phyloP scores from a whole-genome alignment of 1,140 invertebrate genomes.

The Thrips palmi region DNA sequence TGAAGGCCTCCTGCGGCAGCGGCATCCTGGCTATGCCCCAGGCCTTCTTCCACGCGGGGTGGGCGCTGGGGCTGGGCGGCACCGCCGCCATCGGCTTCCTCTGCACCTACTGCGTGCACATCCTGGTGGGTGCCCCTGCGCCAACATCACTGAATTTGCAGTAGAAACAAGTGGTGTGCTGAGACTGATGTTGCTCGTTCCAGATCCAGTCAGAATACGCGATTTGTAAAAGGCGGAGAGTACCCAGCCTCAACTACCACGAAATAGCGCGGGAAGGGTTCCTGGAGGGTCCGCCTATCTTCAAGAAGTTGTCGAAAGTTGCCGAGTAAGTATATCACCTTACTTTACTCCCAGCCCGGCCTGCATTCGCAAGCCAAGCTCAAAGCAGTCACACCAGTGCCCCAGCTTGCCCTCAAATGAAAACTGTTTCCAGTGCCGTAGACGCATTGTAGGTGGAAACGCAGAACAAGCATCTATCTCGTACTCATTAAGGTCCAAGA shows the following conservation, averaged over 20 bases:
- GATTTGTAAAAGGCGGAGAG: slow-evolving; percentile 42
- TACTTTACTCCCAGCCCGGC: not conserved
- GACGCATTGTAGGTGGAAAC: not conserved
- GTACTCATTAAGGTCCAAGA: too few relatives aligned
- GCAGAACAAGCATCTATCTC: too few relatives aligned
- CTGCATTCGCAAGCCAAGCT: not conserved
- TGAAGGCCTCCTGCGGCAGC: slow-evolving; percentile 77
- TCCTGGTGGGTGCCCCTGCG: slow-evolving; percentile 69
- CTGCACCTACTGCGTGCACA: slow-evolving; percentile 72
- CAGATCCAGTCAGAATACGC: slow-evolving; percentile 42
- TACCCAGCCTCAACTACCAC: slow-evolving; percentile 50
- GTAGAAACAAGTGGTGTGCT: too few relatives aligned
- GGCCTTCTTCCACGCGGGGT: slow-evolving; percentile 63
- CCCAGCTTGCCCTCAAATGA: too few relatives aligned
- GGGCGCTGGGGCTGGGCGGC: slow-evolving; percentile 52
- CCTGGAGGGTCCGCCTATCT: slow-evolving; percentile 36
- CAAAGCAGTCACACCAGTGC: too few relatives aligned
- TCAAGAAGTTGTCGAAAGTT: slow-evolving; percentile 25
- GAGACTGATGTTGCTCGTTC: too few relatives aligned
- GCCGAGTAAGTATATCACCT: slow-evolving; percentile 31
- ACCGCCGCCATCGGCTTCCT: slow-evolving; percentile 63
- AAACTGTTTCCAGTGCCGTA: not conserved
- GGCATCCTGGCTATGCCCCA: slow-evolving; percentile 81
- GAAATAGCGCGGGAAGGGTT: slow-evolving; percentile 47
- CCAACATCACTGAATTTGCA: too few relatives aligned